Percentiles rank a stretch among this genome's conserved stretches.
phyloP scores from a whole-genome alignment of 2,797 vertebrate genomes.

The Liparis tanakae region DNA sequence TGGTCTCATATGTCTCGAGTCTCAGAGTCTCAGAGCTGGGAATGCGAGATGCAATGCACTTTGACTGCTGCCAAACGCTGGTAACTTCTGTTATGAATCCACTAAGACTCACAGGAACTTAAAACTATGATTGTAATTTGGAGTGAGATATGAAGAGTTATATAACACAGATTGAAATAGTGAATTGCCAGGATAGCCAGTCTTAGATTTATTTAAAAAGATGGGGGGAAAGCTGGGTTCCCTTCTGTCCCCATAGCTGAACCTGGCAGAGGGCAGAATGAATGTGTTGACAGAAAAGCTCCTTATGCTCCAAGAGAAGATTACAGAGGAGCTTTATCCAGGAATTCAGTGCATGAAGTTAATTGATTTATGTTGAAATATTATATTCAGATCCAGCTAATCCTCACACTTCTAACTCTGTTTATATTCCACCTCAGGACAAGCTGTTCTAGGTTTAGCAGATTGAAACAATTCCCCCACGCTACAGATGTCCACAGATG shows the following conservation, averaged over 20 bases:
- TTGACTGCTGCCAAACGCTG: constrained; percentile 19
- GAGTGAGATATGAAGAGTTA: constrained; percentile 52
- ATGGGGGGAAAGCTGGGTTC: constrained; percentile 20
- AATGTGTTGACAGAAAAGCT: constrained; percentile 83
- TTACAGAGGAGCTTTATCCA: constrained; percentile 80
- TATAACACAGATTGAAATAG: constrained; percentile 51
- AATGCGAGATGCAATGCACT: constrained; percentile 12
- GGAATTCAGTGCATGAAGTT: constrained; percentile 74
- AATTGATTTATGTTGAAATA: constrained; percentile 83
- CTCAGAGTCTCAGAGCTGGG: constrained; percentile 25
- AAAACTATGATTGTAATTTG: constrained; percentile 43
- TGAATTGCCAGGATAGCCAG: constrained; percentile 37
- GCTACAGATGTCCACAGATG: neutral
- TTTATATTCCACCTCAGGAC: constrained; percentile 58
- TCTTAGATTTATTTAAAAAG: constrained; percentile 48
- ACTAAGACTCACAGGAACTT: constrained; percentile 25
- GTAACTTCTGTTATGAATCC: constrained; percentile 30
- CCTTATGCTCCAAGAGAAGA: constrained; percentile 81
- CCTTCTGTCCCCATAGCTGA: constrained; percentile 56
- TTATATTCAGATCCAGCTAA: constrained; percentile 72
- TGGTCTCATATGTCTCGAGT: constrained; percentile 9
- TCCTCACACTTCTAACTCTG: constrained; percentile 64
- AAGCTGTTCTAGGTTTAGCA: constrained; percentile 49
- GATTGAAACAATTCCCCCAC: constrained; percentile 1
- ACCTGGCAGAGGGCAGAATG: constrained; percentile 77